Percentiles rank a stretch among this genome's conserved stretches.
phyloP scores from a whole-genome alignment of 2,797 vertebrate species.

The Ataeniobius toweri region DNA sequence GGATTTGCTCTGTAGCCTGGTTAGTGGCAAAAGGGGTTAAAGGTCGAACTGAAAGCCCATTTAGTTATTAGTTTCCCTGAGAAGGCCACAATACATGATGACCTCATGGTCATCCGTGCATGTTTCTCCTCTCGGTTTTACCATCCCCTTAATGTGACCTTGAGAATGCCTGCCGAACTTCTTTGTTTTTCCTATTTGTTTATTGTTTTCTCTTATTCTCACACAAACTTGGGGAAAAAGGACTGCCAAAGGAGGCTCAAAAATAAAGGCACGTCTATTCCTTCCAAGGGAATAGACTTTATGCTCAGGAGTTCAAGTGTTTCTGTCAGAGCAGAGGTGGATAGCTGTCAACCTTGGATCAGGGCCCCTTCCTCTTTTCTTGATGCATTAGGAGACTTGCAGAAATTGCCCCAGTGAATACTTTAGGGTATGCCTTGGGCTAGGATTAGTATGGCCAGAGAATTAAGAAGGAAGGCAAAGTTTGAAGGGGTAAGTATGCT shows the following conservation, averaged over 20 bases:
- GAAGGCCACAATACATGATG: constrained; percentile 59
- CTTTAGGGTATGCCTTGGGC: constrained; percentile 51
- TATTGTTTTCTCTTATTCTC: constrained; percentile 20
- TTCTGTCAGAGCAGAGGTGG: constrained; percentile 43
- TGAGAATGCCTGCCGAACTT: constrained; percentile 59
- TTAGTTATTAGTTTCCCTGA: constrained; percentile 72
- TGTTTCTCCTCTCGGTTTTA: constrained; percentile 28
- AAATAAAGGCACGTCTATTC: constrained; percentile 53
- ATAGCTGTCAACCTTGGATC: constrained; percentile 56
- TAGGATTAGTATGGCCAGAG: constrained; percentile 54
- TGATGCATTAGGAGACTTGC: constrained; percentile 47
- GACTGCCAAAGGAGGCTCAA: constrained; percentile 43
- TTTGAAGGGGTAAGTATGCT: constrained; percentile 49
- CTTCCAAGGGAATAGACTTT: constrained; percentile 38
- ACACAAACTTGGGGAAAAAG: constrained; percentile 53
- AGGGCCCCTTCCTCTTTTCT: constrained; percentile 54
- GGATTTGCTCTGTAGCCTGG: constrained; percentile 54
- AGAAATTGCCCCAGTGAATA: constrained; percentile 56
- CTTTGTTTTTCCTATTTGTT: constrained; percentile 22
- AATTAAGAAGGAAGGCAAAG: constrained; percentile 58
- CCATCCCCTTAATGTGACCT: constrained; percentile 55
- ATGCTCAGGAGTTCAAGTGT: constrained; percentile 39
- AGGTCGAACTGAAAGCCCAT: constrained; percentile 69
- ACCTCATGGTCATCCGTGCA: constrained; percentile 63
- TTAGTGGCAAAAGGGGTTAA: constrained; percentile 58